Percentiles rank a stretch among this genome's conserved stretches.
phyloP scores from a whole-genome alignment of 2,888 invertebrate genomes.

The Tenthredo distinguenda region DNA sequence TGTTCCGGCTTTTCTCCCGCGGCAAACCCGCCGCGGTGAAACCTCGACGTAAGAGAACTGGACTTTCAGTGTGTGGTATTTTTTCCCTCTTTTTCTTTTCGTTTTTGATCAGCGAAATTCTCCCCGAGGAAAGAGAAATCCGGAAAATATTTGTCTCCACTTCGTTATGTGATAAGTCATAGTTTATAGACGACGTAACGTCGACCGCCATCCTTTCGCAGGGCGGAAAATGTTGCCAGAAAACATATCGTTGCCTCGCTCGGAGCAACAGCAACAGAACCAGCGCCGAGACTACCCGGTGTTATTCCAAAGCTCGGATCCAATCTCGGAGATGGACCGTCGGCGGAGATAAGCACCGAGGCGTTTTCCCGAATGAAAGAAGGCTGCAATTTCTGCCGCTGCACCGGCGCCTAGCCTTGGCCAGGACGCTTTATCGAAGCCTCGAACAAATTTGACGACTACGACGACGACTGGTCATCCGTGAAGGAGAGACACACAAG shows the following conservation, averaged over 20 bases:
- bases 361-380: slow-evolving; percentile 33
- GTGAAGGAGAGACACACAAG: background rate
- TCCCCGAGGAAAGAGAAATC: background rate
- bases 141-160: background rate
- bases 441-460: slow-evolving; percentile 39
- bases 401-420: background rate
- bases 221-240: background rate
- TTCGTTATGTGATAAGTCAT: background rate
- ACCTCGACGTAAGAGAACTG: background rate
- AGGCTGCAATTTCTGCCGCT: background rate
- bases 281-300: background rate
- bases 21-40: slow-evolving; percentile 50
- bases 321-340: slow-evolving; percentile 46
- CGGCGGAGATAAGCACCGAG: slow-evolving; percentile 25
- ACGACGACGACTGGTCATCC: background rate
- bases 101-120: background rate
- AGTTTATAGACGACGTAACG: background rate
- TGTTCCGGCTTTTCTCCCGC: slow-evolving; percentile 60
- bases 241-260: background rate
- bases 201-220: background rate
- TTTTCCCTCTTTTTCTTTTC: background rate
- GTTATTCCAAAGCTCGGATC: slow-evolving; percentile 16
- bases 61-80: background rate
- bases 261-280: background rate
- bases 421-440: background rate